These are phyloP conservation scores for Mesoligia furuncula DNA, from an alignment of 2,888 invertebrate species.

Conservation along the genomic window DNA sequence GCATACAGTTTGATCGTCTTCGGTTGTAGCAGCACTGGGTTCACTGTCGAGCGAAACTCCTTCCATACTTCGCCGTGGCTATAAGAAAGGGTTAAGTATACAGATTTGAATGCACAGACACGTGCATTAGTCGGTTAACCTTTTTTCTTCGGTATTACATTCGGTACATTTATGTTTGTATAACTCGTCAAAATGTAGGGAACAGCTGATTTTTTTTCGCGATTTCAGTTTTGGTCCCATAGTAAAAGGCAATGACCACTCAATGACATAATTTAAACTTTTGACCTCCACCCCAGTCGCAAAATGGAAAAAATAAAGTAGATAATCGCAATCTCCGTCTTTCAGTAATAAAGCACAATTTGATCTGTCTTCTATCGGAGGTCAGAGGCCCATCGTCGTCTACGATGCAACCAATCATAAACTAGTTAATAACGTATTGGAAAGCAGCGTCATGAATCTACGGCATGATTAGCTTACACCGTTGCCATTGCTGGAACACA, in stretches of 20 bases:
- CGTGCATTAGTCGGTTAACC: no score
- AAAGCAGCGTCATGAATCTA: background rate
- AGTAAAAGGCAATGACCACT: background rate
- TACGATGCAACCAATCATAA: background rate
- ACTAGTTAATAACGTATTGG: background rate
- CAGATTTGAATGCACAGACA: background rate
- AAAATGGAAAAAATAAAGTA: background rate
- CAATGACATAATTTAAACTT: background rate
- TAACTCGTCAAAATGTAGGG: no score
- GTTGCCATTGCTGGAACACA: no score
- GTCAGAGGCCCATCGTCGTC: background rate
- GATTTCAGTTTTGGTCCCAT: no score
- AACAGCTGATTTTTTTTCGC: no score
- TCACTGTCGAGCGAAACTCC: slow-evolving; percentile 93
- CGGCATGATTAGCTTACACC: no score
- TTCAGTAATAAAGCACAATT: background rate
- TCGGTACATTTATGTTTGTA: no score
- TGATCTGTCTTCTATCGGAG: background rate
- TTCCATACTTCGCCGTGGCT: slow-evolving; percentile 95
- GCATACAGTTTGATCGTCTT: slow-evolving; percentile 93
- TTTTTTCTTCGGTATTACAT: background rate
- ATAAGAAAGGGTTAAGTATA: slow-evolving; percentile 25
- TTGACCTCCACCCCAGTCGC: background rate
- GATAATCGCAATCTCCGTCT: no score
- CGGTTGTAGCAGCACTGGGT: slow-evolving; percentile 94